Percentiles rank a stretch among this genome's conserved stretches.
phyloP scores from a whole-genome alignment of 2,888 invertebrate species.

The Tachina fera region DNA sequence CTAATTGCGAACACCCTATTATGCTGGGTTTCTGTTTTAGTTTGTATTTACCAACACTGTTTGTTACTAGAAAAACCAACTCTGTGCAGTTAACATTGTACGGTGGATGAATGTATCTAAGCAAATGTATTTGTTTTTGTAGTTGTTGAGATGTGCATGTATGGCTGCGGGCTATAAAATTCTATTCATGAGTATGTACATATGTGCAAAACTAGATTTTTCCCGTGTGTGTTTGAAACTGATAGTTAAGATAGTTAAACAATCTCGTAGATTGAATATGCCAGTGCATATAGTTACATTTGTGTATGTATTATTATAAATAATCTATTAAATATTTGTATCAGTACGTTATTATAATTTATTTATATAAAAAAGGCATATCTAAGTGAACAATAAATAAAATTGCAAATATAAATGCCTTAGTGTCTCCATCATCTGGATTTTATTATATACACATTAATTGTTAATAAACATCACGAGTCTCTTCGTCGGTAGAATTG shows the following conservation, averaged over 20 bases:
- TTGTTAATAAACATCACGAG: not conserved
- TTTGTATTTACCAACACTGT: constrained; percentile 6
- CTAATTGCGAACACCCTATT: no score
- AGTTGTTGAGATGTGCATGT: not conserved
- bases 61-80: constrained; percentile 15
- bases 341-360: no score
- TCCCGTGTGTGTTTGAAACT: constrained; percentile 15
- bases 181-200: constrained; percentile 14
- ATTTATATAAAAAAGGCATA: constrained; percentile 13
- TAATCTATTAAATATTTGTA: not conserved
- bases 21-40: no score
- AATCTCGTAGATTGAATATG: constrained; percentile 37
- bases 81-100: constrained; percentile 1
- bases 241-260: constrained; percentile 13
- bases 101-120: constrained; percentile 9
- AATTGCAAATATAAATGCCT: not conserved
- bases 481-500: not conserved
- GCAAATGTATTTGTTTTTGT: not conserved
- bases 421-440: constrained; percentile 14
- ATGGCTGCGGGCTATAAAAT: constrained; percentile 9
- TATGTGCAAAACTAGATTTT: constrained; percentile 32
- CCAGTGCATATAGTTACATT: no score
- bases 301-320: not conserved
- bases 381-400: not conserved
- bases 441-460: constrained; percentile 3